Evolutionary conservation across 2,113 vertebrate species (phyloP).

Genomic region (Myiagra hebetior): DNA sequence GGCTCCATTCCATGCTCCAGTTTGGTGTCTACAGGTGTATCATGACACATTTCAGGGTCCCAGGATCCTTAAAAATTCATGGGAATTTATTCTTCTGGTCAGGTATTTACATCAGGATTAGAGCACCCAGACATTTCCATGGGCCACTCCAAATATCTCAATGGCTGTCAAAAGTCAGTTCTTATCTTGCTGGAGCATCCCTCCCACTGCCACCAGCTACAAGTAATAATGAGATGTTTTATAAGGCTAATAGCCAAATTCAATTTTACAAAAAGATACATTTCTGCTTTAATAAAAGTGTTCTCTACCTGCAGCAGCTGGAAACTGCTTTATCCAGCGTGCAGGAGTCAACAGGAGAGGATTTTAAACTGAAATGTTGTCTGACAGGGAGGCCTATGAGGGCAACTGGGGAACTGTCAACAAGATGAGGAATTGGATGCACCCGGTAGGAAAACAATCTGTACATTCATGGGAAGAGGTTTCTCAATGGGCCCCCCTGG

Average conservation of each 20-base stretch:
- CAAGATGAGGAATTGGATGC: background rate
- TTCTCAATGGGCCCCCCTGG: background rate
- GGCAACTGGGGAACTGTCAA: background rate
- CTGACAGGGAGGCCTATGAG: background rate
- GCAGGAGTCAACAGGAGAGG: background rate
- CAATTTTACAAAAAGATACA: background rate
- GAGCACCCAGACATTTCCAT: background rate
- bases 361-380: background rate
- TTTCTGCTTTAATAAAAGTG: background rate
- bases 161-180: background rate
- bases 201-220: background rate
- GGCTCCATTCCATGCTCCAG: background rate
- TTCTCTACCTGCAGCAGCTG: background rate
- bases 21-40: background rate
- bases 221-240: background rate
- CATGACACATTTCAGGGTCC: background rate
- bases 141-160: background rate
- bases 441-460: background rate
- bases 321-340: background rate
- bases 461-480: constrained; percentile 5
- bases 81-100: background rate
- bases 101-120: background rate
- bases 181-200: background rate
- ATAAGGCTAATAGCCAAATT: background rate
- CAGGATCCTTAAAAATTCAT: background rate